Percentiles rank a stretch among this genome's conserved stretches.
phyloP scores from a whole-genome alignment of 2,797 vertebrate genomes.

The Dendrocincla tyrannina region DNA sequence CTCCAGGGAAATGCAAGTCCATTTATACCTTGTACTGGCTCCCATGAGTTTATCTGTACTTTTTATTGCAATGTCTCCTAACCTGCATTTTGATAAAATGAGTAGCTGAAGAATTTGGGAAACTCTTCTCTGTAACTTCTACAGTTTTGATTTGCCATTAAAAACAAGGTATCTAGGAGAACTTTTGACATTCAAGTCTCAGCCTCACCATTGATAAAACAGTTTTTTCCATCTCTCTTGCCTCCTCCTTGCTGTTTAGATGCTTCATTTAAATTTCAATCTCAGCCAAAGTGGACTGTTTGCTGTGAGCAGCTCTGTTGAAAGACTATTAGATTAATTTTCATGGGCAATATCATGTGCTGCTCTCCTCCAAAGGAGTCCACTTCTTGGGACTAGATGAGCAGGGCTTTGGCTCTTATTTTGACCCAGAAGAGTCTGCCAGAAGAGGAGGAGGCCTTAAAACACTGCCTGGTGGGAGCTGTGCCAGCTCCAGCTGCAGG shows the following conservation, averaged over 20 bases:
- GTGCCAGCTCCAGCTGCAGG: conserved; percentile 28
- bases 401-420: background rate
- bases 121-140: background rate
- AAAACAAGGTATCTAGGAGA: background rate
- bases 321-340: background rate
- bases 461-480: background rate
- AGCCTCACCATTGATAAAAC: background rate
- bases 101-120: background rate
- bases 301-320: background rate
- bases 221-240: background rate
- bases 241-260: background rate
- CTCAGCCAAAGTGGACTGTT: background rate
- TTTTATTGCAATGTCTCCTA: background rate
- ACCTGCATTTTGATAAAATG: background rate
- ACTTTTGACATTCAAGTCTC: background rate
- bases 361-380: background rate
- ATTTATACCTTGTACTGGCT: background rate
- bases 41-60: background rate
- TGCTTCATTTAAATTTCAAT: background rate
- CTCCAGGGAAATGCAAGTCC: background rate
- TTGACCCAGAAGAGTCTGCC: background rate
- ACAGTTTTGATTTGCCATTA: background rate
- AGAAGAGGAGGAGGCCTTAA: conserved; percentile 7
- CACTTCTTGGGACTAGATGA: background rate
- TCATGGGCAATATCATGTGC: background rate